Evolutionary conservation across 2,888 invertebrate species (phyloP).

Genomic region (Germaria angustata): DNA sequence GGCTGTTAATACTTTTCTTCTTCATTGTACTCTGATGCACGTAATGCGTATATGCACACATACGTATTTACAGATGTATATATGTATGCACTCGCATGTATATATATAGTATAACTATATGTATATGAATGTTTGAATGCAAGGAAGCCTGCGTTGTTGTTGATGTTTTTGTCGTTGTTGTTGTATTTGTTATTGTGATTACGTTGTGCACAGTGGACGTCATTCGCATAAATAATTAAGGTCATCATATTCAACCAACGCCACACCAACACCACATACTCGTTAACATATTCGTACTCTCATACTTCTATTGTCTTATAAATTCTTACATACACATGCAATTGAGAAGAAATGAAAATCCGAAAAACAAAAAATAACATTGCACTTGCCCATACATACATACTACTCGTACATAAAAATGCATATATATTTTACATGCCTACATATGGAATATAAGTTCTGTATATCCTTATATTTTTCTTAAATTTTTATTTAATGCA

Average conservation of each 20-base stretch:
- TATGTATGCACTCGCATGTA: neutral
- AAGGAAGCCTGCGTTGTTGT: conserved; percentile 52
- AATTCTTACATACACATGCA: neutral
- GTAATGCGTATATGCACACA: conserved; percentile 42
- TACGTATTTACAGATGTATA: neutral
- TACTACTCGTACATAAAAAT: neutral
- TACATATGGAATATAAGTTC: neutral
- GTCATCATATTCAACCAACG: conserved; percentile 68
- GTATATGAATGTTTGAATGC: neutral
- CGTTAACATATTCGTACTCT: conserved; percentile 16
- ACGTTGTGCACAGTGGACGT: conserved; percentile 68
- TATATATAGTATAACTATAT: neutral
- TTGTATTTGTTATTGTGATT: conserved; percentile 64
- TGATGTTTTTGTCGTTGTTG: conserved; percentile 68
- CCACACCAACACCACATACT: conserved; percentile 16
- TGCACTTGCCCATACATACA: conserved; percentile 22
- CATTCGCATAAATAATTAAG: conserved; percentile 66
- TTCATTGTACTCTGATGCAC: conserved; percentile 4
- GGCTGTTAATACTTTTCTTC: conserved; percentile 64
- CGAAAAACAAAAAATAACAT: conserved; percentile 11
- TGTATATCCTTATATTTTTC: neutral
- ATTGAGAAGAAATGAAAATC: neutral
- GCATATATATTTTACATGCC: conserved; percentile 16
- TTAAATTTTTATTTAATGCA: conserved; percentile 50
- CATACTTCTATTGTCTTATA: conserved; percentile 9